Conservation (phyloP, 2,797 vertebrate species). For the Buceros bicornis region DNA sequence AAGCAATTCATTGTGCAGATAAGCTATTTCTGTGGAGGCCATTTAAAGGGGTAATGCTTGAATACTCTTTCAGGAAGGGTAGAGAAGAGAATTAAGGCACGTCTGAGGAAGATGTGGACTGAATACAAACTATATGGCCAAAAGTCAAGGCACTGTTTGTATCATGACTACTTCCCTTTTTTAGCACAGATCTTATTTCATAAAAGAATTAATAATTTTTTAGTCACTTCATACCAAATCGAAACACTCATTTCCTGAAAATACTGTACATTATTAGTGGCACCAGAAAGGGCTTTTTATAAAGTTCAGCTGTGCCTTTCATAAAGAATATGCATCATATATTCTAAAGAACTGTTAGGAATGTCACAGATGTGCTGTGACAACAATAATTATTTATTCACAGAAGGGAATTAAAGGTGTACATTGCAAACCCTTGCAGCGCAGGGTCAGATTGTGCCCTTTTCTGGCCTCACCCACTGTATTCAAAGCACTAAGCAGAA, state of each 20-base stretch:
- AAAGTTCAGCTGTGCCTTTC: neutral
- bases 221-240: neutral
- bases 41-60: neutral
- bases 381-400: neutral
- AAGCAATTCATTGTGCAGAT: slow-evolving; percentile 28
- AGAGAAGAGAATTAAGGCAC: neutral
- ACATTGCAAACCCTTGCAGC: neutral
- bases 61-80: neutral
- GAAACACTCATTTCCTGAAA: neutral
- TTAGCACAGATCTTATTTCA: neutral
- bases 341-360: neutral
- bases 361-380: neutral
- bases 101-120: neutral
- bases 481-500: neutral
- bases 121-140: neutral
- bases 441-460: neutral
- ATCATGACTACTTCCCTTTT: neutral
- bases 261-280: neutral
- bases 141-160: neutral
- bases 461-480: neutral
- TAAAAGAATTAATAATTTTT: neutral
- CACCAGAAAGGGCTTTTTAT: neutral
- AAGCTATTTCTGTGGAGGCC: neutral
- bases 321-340: neutral
- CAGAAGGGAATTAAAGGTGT: neutral